These are phyloP conservation scores for Typhlichthys eigenmanni DNA, from an alignment of 2,797 vertebrate species.

Conservation along the genomic window DNA sequence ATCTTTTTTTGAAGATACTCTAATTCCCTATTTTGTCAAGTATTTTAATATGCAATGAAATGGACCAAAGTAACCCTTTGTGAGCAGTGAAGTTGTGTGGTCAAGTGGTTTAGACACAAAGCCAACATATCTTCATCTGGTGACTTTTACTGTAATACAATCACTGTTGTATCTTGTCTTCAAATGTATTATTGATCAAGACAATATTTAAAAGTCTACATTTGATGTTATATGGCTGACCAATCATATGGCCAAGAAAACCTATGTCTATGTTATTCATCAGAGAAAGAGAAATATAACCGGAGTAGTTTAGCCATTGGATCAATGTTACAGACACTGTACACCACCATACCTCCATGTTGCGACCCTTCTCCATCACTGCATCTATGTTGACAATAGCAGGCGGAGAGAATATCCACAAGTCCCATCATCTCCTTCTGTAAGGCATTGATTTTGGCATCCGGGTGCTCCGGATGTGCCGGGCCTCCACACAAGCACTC, in stretches of 20 bases:
- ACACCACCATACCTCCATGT: conserved; percentile 44
- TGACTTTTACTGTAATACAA: too few relatives aligned
- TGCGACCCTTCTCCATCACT: conserved; percentile 26
- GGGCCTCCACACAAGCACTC: conserved; percentile 82
- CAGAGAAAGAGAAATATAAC: neutral
- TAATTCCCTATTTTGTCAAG: neutral
- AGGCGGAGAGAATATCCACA: conserved; percentile 82
- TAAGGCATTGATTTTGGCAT: conserved; percentile 87
- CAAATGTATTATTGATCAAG: too few relatives aligned
- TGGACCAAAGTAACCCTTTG: conserved; percentile 5
- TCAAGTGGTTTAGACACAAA: too few relatives aligned
- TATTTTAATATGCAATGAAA: neutral
- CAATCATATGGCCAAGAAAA: neutral
- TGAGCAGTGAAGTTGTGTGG: neutral
- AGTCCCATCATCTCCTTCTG: conserved; percentile 89
- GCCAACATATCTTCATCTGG: too few relatives aligned
- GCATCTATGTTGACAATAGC: conserved; percentile 73
- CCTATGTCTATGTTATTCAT: neutral
- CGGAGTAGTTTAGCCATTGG: neutral
- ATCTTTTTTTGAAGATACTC: neutral
- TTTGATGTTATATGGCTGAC: neutral
- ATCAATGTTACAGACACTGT: neutral
- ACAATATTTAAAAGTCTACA: neutral
- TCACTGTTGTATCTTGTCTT: too few relatives aligned
- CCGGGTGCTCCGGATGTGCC: conserved; percentile 76